Conservation (phyloP, 30 jellyfish, hydroid and myxozoan genomes). For the Phacellophora camtschatica region DNA sequence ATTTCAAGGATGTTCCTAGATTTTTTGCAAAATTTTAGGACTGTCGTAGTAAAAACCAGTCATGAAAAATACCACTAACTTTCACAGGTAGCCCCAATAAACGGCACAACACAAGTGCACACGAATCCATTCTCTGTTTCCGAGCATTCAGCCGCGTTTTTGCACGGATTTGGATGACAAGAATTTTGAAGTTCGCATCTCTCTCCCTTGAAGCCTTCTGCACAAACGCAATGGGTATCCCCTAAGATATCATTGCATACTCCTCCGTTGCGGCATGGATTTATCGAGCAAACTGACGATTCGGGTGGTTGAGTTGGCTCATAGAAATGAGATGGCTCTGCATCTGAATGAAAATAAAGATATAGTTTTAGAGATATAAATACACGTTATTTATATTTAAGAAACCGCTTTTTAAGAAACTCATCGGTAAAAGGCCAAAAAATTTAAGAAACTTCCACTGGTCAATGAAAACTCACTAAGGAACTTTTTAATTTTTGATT, state of each 20-base stretch:
- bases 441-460: too few species aligned
- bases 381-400: too few species aligned
- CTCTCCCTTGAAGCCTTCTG: constrained; percentile 80
- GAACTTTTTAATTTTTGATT: too few species aligned
- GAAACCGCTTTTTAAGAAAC: too few species aligned
- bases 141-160: constrained; percentile 69
- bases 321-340: constrained; percentile 51
- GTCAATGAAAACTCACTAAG: too few species aligned
- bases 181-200: constrained; percentile 80
- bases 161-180: constrained; percentile 76
- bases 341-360: constrained; percentile 3
- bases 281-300: constrained; percentile 55
- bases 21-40: too few species aligned
- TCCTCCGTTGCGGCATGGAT: constrained; percentile 98
- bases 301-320: constrained; percentile 54
- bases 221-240: constrained; percentile 83
- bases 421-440: too few species aligned
- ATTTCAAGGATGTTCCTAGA: too few species aligned
- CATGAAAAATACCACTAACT: constrained; percentile 7
- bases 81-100: constrained; percentile 56
- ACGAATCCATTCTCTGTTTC: constrained; percentile 60
- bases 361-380: too few species aligned
- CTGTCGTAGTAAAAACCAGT: too few species aligned
- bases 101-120: constrained; percentile 59
- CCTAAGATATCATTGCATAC: constrained; percentile 78